Percentiles rank a stretch among this genome's conserved stretches.
Conservation (phyloP, 2,797 vertebrate species). For the Amblyopsis hoosieri region DNA sequence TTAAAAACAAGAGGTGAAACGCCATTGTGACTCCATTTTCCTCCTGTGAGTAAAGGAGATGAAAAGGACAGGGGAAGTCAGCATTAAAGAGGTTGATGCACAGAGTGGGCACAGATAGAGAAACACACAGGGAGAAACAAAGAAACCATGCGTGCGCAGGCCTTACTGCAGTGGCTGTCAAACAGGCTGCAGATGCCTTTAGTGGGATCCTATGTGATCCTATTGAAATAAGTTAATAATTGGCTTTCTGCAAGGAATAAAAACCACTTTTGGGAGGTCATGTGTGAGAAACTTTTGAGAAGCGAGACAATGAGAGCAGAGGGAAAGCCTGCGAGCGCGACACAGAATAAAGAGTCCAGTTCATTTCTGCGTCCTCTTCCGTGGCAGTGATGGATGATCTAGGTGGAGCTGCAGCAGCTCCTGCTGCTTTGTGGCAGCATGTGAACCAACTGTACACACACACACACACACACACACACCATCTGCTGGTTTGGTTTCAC, state of each 20-base stretch:
- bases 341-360: conserved; percentile 59
- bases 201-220: no score
- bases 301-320: conserved; percentile 42
- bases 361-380: conserved; percentile 73
- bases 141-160: no score
- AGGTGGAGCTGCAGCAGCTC: conserved; percentile 59
- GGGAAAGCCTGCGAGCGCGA: conserved; percentile 37
- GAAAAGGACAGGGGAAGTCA: conserved; percentile 26
- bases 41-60: conserved; percentile 29
- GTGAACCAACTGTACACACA: conserved; percentile 33
- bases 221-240: no score
- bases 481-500: conserved; percentile 47
- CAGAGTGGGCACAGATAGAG: conserved; percentile 13
- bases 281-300: no score
- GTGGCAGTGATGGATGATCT: conserved; percentile 74
- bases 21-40: conserved; percentile 40
- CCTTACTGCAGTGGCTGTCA: no score
- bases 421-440: conserved; percentile 48
- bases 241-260: no score
- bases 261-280: no score
- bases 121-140: not conserved
- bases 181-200: no score
- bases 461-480: conserved; percentile 34
- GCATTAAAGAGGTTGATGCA: conserved; percentile 6
- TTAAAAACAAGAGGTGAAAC: conserved; percentile 44